Base-by-base conservation (phyloP, 2,888 invertebrate species). In the Ctenicera cuprea region DNA sequence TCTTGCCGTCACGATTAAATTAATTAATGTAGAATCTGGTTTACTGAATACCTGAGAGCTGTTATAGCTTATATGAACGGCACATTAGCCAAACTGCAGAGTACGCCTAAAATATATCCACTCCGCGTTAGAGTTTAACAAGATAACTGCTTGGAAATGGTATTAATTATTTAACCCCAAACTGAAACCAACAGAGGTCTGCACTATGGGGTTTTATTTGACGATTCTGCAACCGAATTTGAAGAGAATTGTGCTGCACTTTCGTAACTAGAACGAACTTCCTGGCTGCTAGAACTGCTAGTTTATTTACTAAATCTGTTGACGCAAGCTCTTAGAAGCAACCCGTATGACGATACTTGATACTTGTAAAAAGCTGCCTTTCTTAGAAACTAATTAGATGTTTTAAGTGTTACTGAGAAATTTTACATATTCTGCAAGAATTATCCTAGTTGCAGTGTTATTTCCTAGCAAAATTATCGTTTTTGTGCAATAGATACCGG, bases 161-260 rank as follows among this genome's bases (percentile, higher is more conserved):
- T 77, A 78, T 81, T 80, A 81, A 81, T 81, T 78, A 81, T 80
- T 81, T 79, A 78, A 76, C 73, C 76, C n/a, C 75, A 14, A 54
- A 59, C 38, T 71, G 41, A 65, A 69, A 61, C 69, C 69, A 45
- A n/a, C 43, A 33, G 61, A 67, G 16, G 50, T 66, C 57, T 73
- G 45, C 62, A 68, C 61, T 20, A 61, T 37, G 50, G 20, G 69
- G 22, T 26, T 48, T 20, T 45, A 64, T 73, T 61, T 64, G 65
- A 64, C 59, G 64, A 73, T 69, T 69, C 26, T 59, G 64, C 65
- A 59, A 45, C 59, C 18, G 33, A 37, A 30, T 52, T 26, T 22
- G 59, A 14, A 12, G 12, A 20, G 20, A 20, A 38, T 59, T 37
- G 14, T 38, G 38, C 20, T 59, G 59, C 59, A 59, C 20, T 59